Conservation (phyloP, 1,140 invertebrate genomes). For the Pseudomyrmex dendroicus region DNA sequence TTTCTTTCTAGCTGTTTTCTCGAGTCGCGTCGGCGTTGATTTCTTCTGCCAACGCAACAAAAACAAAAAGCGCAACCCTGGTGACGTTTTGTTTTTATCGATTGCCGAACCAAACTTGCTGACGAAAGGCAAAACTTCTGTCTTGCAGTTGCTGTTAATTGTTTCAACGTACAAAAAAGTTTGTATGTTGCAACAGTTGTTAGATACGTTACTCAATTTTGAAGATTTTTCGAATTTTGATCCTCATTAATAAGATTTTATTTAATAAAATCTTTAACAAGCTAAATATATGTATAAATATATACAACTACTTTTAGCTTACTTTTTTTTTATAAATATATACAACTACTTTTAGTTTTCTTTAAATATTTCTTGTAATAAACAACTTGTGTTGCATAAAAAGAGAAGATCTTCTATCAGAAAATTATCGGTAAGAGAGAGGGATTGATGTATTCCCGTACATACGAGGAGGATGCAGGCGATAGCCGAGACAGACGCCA, state of each 20-base stretch:
- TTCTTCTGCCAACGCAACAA: conserved; percentile 66
- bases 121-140: conserved; percentile 10
- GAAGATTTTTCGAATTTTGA: too few species aligned
- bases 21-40: conserved; percentile 72
- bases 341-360: too few species aligned
- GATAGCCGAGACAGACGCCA: conserved; percentile 76
- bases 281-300: too few species aligned
- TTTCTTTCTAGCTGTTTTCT: conserved; percentile 66
- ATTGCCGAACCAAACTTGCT: conserved; percentile 41
- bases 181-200: neutral
- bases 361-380: too few species aligned
- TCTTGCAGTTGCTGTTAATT: conserved; percentile 25
- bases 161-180: neutral
- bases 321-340: too few species aligned
- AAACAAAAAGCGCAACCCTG: conserved; percentile 63
- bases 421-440: conserved; percentile 14
- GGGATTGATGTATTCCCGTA: conserved; percentile 40
- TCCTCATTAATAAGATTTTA: too few species aligned
- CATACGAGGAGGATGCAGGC: conserved; percentile 60
- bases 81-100: conserved; percentile 53
- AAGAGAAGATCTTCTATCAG: neutral
- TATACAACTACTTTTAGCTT: too few species aligned
- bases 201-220: too few species aligned
- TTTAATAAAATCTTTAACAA: too few species aligned
- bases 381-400: conserved; percentile 10